phyloP scores from a whole-genome alignment of 2,797 vertebrate genomes.

The Phataginus tetradactyla region DNA sequence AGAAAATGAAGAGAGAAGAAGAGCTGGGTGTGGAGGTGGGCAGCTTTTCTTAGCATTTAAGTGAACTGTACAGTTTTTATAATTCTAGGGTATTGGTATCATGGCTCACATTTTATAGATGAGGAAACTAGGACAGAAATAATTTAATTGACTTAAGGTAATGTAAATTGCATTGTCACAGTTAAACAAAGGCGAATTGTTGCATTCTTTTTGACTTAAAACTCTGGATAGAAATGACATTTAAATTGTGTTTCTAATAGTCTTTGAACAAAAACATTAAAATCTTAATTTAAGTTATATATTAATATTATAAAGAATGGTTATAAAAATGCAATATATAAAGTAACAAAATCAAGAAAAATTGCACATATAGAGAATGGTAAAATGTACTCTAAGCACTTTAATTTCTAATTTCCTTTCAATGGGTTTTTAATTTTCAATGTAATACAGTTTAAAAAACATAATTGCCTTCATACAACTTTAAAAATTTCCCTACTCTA shows the following conservation, averaged over 20 bases:
- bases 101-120: background rate
- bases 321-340: background rate
- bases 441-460: background rate
- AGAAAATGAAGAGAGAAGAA: background rate
- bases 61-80: background rate
- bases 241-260: background rate
- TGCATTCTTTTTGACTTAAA: background rate
- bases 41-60: background rate
- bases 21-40: background rate
- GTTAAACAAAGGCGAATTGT: background rate
- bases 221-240: background rate
- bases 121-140: background rate
- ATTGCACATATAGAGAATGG: background rate
- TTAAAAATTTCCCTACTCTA: slow-evolving; percentile 12
- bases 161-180: background rate
- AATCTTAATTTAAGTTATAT: background rate
- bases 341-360: slow-evolving; percentile 26
- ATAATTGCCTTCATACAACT: background rate
- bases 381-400: background rate
- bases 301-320: background rate
- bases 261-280: background rate
- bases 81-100: background rate
- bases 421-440: slow-evolving; percentile 1
- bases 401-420: background rate
- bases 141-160: background rate